Percentiles rank a stretch among this genome's conserved stretches.
Evolutionary conservation across 2,797 vertebrate genomes (phyloP).

Genomic region (Trematomus bernacchii): DNA sequence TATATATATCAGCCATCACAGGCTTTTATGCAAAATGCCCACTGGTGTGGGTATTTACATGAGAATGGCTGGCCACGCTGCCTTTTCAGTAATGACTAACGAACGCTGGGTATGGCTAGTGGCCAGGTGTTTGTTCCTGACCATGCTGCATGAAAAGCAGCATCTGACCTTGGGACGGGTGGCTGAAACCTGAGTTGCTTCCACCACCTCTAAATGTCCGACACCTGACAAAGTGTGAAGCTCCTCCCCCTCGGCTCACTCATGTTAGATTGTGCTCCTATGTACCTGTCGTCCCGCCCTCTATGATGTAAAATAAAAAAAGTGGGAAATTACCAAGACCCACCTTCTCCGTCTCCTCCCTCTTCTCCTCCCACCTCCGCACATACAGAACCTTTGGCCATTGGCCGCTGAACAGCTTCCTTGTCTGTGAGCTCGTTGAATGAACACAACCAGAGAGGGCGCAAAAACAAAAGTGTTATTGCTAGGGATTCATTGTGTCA

Average conservation of each 20-base stretch:
- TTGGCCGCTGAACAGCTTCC: conserved; percentile 69
- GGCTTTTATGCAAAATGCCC: conserved; percentile 74
- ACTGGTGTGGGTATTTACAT: conserved; percentile 74
- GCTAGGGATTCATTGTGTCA: conserved; percentile 83
- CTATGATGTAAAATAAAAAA: conserved; percentile 34
- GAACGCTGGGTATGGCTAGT: conserved; percentile 64
- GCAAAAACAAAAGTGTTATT: conserved; percentile 87
- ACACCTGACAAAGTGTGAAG: conserved; percentile 61
- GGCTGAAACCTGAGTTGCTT: conserved; percentile 68
- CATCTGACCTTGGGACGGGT: conserved; percentile 67
- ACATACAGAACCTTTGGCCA: conserved; percentile 63
- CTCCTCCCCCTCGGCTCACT: conserved; percentile 51
- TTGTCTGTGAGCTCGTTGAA: conserved; percentile 80
- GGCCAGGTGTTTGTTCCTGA: conserved; percentile 72
- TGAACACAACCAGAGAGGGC: conserved; percentile 84
- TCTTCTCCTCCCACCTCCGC: conserved; percentile 48
- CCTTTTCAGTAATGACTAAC: conserved; percentile 71
- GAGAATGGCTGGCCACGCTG: conserved; percentile 61
- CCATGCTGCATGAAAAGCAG: conserved; percentile 74
- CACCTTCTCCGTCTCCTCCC: conserved; percentile 44
- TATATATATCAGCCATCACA: conserved; percentile 64
- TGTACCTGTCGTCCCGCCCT: conserved; percentile 55
- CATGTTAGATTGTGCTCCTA: conserved; percentile 41
- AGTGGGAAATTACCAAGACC: conserved; percentile 52
- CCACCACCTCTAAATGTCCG: conserved; percentile 45